Conservation (phyloP, 1,140 invertebrate species). For the Hycleus cichorii region DNA sequence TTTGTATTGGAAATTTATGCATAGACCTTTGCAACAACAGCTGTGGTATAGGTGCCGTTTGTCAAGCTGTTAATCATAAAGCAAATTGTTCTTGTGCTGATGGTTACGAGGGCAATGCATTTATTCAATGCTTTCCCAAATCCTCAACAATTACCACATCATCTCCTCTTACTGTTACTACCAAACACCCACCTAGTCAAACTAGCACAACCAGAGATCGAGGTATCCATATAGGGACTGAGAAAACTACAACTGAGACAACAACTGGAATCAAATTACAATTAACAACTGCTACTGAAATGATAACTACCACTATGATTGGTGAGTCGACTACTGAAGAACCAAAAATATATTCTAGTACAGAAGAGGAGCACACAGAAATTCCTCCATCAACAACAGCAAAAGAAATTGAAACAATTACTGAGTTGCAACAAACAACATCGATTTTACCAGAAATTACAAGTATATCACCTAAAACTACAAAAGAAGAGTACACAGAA, state of each 20-base stretch:
- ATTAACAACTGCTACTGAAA: constrained; percentile 5
- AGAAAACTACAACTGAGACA: constrained; percentile 1
- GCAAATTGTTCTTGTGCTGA: constrained; percentile 45
- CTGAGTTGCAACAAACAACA: no score
- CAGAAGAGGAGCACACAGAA: no score
- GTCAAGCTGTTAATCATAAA: constrained; percentile 49
- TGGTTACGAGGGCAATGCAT: constrained; percentile 37
- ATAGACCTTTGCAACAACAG: constrained; percentile 54
- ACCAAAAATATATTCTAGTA: no score
- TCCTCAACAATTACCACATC: constrained; percentile 8
- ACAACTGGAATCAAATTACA: neutral
- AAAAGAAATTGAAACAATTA: no score
- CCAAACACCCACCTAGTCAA: neutral
- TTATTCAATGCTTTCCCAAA: constrained; percentile 34
- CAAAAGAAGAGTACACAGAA: no score
- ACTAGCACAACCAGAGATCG: constrained; percentile 7
- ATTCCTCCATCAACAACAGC: no score
- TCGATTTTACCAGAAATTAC: no score
- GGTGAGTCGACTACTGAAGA: neutral
- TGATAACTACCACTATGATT: neutral
- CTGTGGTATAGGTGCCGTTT: constrained; percentile 53
- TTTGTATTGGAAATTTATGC: constrained; percentile 58
- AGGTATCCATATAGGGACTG: neutral
- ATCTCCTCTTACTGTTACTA: constrained; percentile 8
- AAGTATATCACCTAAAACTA: no score